Conservation (phyloP, 1,140 invertebrate species). For the Aphelinus certus region DNA sequence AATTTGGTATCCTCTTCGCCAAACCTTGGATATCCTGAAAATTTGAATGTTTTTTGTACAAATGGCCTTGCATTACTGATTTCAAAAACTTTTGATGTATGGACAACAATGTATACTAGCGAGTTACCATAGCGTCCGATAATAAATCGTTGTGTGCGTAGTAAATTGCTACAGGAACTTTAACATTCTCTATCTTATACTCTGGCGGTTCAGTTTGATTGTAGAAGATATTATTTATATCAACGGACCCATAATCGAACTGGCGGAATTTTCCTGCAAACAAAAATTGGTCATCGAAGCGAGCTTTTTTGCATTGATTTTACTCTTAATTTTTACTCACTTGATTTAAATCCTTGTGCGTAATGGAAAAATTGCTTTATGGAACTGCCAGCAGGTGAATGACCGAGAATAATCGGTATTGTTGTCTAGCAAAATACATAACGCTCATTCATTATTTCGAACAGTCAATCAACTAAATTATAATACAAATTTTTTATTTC, state of each 20-base stretch:
- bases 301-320: too few relatives aligned
- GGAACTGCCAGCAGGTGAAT: constrained; percentile 81
- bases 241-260: constrained; percentile 65
- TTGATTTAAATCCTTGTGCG: constrained; percentile 69
- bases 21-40: constrained; percentile 71
- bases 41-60: constrained; percentile 4
- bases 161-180: constrained; percentile 73
- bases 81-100: too few relatives aligned
- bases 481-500: neutral
- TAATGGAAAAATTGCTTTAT: constrained; percentile 78
- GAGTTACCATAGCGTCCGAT: constrained; percentile 46
- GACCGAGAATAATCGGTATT: constrained; percentile 74
- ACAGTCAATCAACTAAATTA: neutral
- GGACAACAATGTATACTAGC: too few relatives aligned
- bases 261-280: constrained; percentile 61
- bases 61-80: too few relatives aligned
- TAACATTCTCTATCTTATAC: constrained; percentile 71
- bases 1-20: constrained; percentile 61
- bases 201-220: constrained; percentile 66
- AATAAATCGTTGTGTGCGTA: constrained; percentile 79
- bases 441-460: neutral
- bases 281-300: constrained; percentile 1
- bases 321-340: constrained; percentile 49
- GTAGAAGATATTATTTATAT: constrained; percentile 68
- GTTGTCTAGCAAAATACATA: constrained; percentile 60